A percentile compares a stretch with the other conserved stretches of the same genome.
phyloP scores from a whole-genome alignment of 2,888 invertebrate species.

The Furcula furcula region DNA sequence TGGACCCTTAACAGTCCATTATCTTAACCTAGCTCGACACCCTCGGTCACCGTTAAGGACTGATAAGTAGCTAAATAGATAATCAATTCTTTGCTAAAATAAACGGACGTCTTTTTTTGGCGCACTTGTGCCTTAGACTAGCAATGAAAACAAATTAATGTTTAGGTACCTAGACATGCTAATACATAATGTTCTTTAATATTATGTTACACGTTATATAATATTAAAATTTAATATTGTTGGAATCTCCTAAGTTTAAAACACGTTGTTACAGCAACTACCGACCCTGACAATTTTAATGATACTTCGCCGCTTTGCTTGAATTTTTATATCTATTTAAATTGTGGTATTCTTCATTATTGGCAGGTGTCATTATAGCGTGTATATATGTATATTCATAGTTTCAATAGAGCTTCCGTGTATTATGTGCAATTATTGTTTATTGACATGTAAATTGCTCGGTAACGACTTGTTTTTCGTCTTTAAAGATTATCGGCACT shows the following conservation, averaged over 20 bases:
- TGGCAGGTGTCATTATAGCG: slow-evolving; percentile 37
- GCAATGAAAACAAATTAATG: no score
- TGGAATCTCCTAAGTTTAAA: neutral
- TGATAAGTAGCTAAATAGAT: no score
- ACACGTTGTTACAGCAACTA: neutral
- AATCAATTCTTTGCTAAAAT: no score
- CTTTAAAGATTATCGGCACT: slow-evolving; percentile 30
- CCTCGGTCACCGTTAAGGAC: no score
- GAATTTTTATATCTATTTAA: slow-evolving; percentile 14
- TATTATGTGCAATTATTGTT: slow-evolving; percentile 29
- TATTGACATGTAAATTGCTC: slow-evolving; percentile 37
- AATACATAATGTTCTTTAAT: neutral
- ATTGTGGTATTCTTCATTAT: slow-evolving; percentile 20
- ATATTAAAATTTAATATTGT: neutral
- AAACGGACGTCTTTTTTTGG: no score
- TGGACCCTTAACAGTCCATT: no score
- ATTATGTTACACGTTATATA: neutral
- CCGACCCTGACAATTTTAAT: neutral
- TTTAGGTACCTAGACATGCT: no score
- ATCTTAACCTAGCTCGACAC: no score
- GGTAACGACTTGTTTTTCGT: slow-evolving; percentile 44
- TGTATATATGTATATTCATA: slow-evolving; percentile 14
- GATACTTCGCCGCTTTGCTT: slow-evolving; percentile 3
- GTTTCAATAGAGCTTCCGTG: slow-evolving; percentile 37
- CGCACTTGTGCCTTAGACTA: no score